Evolutionary conservation across 2,113 vertebrate genomes (phyloP), one percentile per base, ranked within the genome.

Genomic region (Pluvianellus socialis): DNA sequence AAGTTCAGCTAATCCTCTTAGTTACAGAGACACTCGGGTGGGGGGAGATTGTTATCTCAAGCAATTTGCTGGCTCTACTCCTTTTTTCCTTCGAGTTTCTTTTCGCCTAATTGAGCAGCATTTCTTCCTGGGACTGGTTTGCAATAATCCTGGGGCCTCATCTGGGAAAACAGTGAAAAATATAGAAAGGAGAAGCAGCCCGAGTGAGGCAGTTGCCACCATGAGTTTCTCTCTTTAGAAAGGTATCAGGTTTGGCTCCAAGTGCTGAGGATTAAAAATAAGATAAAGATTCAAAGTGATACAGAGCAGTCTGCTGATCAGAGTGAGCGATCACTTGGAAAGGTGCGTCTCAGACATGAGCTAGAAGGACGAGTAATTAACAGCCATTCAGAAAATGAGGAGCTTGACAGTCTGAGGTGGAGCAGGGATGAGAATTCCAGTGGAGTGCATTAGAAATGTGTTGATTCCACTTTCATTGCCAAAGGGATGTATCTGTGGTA

Each of bases 1-100:
- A 98, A 97, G 96, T 98, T 97, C 96, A 98, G 96, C 92, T 98
- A 98, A 98, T 98, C 97, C 97, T 98, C 96, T 98, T 98, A 97
- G 96, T 98, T 97, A 97, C 94, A 96, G 97, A 95, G 94, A 96
- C 91, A 92, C 90, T 90, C 26, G 92, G 96, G 97, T 94, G 79
- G 94, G 93, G 95, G 90, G 91, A 96, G 97, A 97, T 98, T 95
- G 96, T 97, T 97, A 98, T 98, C 97, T 97, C 87, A 91, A 97
- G 94, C 98, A 97, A 96, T 96, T 97, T 97, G 92, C 95, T 96
- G 92, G 93, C 96, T 97, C 90, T 97, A 94, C 90, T 95, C 83
- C 92, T 96, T 97, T 97, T 97, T 96, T 84, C 91, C 95, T 95
- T 95, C 30, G 47, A 96, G 96, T 98, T 97, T 97, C 97, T 98